A percentile compares a stretch with the other conserved stretches of the same genome.
Evolutionary conservation across 64 coral and sea anemone species (phyloP).

Genomic region (Acropora yongei): DNA sequence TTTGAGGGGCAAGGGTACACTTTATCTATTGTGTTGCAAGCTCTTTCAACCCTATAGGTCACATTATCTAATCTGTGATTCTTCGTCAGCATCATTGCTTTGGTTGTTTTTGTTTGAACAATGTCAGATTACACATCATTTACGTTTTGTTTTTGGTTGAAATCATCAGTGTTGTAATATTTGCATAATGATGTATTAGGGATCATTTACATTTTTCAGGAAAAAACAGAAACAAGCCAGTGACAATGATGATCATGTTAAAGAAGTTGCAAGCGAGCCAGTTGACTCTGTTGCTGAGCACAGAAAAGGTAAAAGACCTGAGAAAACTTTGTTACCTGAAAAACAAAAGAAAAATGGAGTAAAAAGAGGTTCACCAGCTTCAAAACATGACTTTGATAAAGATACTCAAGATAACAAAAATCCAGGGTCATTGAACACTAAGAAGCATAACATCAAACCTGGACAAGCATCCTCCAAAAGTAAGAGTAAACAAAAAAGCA

Average conservation of each 20-base stretch:
- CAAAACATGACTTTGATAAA: background rate
- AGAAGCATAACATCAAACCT: background rate
- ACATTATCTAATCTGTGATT: too few species aligned
- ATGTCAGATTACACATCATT: too few species aligned
- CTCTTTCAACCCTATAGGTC: too few species aligned
- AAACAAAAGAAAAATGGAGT: constrained; percentile 27
- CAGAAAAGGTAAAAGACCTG: background rate
- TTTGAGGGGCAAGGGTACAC: too few species aligned
- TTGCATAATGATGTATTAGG: background rate
- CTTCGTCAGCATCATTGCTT: too few species aligned
- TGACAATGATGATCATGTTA: background rate
- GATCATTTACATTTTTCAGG: background rate
- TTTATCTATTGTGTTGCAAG: too few species aligned
- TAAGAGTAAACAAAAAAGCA: background rate
- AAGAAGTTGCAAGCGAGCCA: background rate
- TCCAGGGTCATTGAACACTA: background rate
- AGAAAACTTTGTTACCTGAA: background rate
- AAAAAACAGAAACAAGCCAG: background rate
- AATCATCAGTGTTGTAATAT: background rate
- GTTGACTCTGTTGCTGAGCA: background rate
- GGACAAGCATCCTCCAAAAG: background rate
- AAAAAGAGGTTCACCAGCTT: background rate
- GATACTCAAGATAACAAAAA: background rate
- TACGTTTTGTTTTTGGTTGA: background rate
- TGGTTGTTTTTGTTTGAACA: too few species aligned